A percentile compares a stretch with the other conserved stretches of the same genome.
Conservation (phyloP, 2,113 vertebrate species). For the Rana temporaria region DNA sequence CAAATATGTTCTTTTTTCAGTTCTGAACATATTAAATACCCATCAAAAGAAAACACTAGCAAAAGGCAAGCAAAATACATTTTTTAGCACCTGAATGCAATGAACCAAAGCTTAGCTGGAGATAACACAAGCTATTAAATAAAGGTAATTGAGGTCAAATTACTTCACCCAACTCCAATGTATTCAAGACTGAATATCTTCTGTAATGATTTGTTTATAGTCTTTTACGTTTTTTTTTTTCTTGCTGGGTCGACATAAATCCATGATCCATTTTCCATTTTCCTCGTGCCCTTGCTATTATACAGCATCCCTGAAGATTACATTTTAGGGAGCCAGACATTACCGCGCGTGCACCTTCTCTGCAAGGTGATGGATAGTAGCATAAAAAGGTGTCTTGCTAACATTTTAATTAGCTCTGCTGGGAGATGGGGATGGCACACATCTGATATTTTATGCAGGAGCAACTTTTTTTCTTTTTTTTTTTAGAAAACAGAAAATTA, state of each 20-base stretch:
- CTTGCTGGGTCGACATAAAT: slow-evolving; percentile 36
- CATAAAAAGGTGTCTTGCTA: slow-evolving; percentile 56
- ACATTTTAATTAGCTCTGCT: slow-evolving; percentile 58
- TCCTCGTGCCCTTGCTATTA: slow-evolving; percentile 17
- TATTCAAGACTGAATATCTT: slow-evolving; percentile 6
- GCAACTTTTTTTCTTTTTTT: slow-evolving; percentile 29
- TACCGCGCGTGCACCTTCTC: slow-evolving; percentile 42
- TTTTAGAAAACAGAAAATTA: slow-evolving; percentile 46
- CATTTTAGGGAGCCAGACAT: slow-evolving; percentile 42
- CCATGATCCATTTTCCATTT: slow-evolving; percentile 40
- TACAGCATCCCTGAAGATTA: slow-evolving; percentile 33
- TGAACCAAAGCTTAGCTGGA: neutral
- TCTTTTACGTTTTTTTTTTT: neutral
- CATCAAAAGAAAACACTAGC: too few relatives aligned
- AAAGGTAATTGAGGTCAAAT: slow-evolving; percentile 41
- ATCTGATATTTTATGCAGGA: slow-evolving; percentile 54
- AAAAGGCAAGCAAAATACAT: neutral
- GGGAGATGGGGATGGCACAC: slow-evolving; percentile 44
- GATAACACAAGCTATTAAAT: slow-evolving; percentile 30
- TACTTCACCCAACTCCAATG: slow-evolving; percentile 13
- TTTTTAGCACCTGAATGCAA: neutral
- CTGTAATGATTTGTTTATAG: slow-evolving; percentile 46
- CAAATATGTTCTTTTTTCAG: too few relatives aligned
- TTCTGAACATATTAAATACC: too few relatives aligned
- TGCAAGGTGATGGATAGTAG: slow-evolving; percentile 52